phyloP scores from a whole-genome alignment of 2,797 vertebrate genomes.

The Oryzias dopingdopingensis region DNA sequence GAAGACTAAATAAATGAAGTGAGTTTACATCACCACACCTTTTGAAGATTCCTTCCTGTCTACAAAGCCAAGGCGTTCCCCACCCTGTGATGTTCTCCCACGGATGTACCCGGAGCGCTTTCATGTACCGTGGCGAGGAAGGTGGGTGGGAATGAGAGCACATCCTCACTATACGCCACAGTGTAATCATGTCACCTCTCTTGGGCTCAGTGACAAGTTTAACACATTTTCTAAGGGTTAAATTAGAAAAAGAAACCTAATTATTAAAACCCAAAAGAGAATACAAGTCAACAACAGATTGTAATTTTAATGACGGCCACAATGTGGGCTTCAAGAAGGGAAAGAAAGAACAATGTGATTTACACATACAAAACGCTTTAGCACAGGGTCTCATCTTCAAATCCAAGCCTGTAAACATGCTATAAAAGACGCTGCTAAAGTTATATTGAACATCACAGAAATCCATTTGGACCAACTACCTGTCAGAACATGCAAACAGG shows the following conservation, averaged over 20 bases:
- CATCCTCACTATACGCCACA: constrained; percentile 12
- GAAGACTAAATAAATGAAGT: constrained; percentile 72
- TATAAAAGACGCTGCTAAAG: no score
- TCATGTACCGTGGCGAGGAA: constrained; percentile 34
- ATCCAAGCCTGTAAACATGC: background rate
- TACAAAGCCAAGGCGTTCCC: constrained; percentile 45
- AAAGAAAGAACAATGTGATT: background rate
- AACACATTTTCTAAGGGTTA: constrained; percentile 10
- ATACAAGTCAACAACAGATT: background rate
- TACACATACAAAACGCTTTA: background rate
- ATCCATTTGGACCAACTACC: no score
- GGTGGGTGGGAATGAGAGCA: constrained; percentile 27
- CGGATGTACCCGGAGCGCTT: constrained; percentile 35
- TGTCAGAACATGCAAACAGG: no score
- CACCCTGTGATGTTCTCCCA: constrained; percentile 23
- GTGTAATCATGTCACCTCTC: constrained; percentile 22
- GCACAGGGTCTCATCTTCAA: background rate
- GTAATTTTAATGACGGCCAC: constrained; percentile 1
- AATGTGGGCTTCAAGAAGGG: background rate
- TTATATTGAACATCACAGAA: no score
- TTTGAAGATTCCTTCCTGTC: constrained; percentile 18
- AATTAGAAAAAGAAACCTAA: constrained; percentile 13
- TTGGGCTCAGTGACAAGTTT: constrained; percentile 19
- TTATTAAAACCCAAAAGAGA: constrained; percentile 7
- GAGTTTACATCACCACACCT: constrained; percentile 57